Evolutionary conservation across 2,888 invertebrate genomes (phyloP).

Genomic region (Brachyopa scutellaris): DNA sequence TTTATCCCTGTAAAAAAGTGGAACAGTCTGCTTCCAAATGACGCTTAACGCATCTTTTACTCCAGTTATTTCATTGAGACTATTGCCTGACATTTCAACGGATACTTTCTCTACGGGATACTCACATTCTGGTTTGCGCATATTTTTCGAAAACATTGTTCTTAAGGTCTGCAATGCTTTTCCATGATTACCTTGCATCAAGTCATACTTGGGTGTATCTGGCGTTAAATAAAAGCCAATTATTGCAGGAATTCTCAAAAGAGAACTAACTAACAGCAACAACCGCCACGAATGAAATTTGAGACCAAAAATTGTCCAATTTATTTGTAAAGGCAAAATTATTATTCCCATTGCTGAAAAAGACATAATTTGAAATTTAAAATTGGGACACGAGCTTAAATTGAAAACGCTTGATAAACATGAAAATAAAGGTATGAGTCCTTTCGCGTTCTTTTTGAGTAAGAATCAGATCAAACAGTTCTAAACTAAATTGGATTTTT

Average conservation of each 20-base stretch:
- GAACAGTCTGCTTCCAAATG: conserved; percentile 79
- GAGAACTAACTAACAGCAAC: conserved; percentile 85
- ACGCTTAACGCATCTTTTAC: conserved; percentile 76
- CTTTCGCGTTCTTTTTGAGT: too few species aligned
- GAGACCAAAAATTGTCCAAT: conserved; percentile 83
- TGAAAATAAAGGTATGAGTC: too few species aligned
- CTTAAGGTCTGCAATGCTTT: conserved; percentile 85
- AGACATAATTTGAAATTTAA: too few species aligned
- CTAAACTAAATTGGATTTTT: too few species aligned
- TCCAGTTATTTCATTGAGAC: conserved; percentile 76
- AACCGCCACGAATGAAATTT: conserved; percentile 89
- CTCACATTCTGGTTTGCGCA: conserved; percentile 79
- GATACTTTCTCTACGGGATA: conserved; percentile 82
- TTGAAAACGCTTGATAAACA: too few species aligned
- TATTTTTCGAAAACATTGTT: conserved; percentile 84
- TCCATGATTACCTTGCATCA: conserved; percentile 84
- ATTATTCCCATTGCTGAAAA: conserved; percentile 85
- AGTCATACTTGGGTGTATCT: conserved; percentile 90
- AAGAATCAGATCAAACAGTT: too few species aligned
- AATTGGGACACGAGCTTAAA: too few species aligned
- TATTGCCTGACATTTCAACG: conserved; percentile 75
- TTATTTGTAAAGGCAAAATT: conserved; percentile 85
- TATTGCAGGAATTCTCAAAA: conserved; percentile 86
- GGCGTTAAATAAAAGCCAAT: conserved; percentile 85
- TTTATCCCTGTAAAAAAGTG: conserved; percentile 76